These are phyloP conservation scores for Glandiceps talaboti DNA, from an alignment of 53 echinoderm and acorn worm species.

Conservation along the genomic window DNA sequence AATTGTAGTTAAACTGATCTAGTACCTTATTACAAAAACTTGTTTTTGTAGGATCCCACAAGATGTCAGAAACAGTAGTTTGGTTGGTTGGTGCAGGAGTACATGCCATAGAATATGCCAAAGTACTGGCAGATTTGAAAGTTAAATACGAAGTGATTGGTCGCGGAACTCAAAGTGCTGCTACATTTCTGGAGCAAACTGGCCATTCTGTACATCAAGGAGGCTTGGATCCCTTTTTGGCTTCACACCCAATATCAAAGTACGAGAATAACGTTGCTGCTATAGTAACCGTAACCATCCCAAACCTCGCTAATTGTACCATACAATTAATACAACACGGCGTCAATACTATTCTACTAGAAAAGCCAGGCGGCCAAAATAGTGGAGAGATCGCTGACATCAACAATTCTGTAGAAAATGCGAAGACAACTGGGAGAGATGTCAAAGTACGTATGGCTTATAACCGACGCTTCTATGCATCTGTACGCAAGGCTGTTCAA, in stretches of 20 bases:
- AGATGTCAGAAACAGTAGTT: background rate
- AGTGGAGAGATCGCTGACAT: background rate
- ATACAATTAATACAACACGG: background rate
- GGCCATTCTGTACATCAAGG: background rate
- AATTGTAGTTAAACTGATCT: too few relatives aligned
- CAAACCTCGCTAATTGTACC: background rate
- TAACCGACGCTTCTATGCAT: background rate
- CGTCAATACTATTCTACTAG: background rate
- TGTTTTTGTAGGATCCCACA: too few relatives aligned
- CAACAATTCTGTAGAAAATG: background rate
- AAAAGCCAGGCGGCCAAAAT: background rate
- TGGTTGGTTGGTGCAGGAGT: background rate
- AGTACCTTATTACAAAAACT: too few relatives aligned
- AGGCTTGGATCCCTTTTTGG: background rate
- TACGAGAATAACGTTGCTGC: background rate
- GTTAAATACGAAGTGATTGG: background rate
- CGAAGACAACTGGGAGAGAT: background rate
- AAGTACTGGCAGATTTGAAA: background rate
- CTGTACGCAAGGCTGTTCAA: background rate
- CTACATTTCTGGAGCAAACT: background rate
- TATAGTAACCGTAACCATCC: background rate
- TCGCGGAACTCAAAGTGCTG: background rate
- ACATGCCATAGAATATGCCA: background rate
- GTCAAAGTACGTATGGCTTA: background rate
- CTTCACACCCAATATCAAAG: background rate